A percentile compares a stretch with the other conserved stretches of the same genome.
Evolutionary conservation across 2,888 invertebrate genomes (phyloP).

Genomic region (Macaria notata): DNA sequence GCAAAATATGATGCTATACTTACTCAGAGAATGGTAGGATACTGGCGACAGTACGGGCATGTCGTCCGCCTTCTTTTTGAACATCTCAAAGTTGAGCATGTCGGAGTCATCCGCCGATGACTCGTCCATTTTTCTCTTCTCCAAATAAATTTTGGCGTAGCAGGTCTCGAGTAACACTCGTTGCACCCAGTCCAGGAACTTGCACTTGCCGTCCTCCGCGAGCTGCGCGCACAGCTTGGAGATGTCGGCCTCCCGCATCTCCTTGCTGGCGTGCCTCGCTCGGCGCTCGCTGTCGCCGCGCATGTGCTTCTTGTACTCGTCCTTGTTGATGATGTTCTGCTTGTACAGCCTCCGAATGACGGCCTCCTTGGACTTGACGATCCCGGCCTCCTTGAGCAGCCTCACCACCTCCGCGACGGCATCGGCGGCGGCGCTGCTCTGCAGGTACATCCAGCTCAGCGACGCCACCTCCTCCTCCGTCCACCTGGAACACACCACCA

Average conservation of each 20-base stretch:
- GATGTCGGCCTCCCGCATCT: slow-evolving; percentile 59
- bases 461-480: slow-evolving; percentile 85
- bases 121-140: slow-evolving; percentile 53
- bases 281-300: slow-evolving; percentile 58
- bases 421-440: slow-evolving; percentile 80
- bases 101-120: slow-evolving; percentile 28
- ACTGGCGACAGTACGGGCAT: slow-evolving; percentile 83
- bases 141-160: slow-evolving; percentile 84
- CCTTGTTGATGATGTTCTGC: slow-evolving; percentile 84
- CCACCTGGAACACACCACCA: slow-evolving; percentile 75
- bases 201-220: slow-evolving; percentile 82
- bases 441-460: slow-evolving; percentile 86
- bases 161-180: slow-evolving; percentile 86
- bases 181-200: slow-evolving; percentile 86
- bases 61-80: slow-evolving; percentile 45
- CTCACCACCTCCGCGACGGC: slow-evolving; percentile 84
- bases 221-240: slow-evolving; percentile 82
- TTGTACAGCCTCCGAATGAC: slow-evolving; percentile 83
- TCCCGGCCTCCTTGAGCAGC: slow-evolving; percentile 82
- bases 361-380: slow-evolving; percentile 82
- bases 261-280: slow-evolving; percentile 39
- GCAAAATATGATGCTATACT: slow-evolving; percentile 42
- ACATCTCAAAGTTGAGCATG: slow-evolving; percentile 41
- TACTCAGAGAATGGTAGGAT: slow-evolving; percentile 86
- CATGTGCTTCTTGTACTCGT: slow-evolving; percentile 79